Evolutionary conservation across 2,113 vertebrate genomes (phyloP).

Genomic region (Xenopus laevis): DNA sequence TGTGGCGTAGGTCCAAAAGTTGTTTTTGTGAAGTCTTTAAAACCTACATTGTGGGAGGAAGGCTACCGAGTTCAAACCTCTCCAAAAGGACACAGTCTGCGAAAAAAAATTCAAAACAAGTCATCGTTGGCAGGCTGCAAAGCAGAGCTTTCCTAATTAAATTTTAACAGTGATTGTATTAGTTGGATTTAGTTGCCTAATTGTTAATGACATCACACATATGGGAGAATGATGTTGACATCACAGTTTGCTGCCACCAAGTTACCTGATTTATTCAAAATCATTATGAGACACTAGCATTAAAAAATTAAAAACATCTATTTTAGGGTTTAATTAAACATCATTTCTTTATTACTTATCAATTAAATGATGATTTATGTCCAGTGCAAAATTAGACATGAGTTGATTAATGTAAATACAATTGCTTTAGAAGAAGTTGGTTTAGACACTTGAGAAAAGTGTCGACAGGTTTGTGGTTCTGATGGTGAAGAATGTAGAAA

Average conservation of each 20-base stretch:
- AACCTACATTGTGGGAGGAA: slow-evolving; percentile 29
- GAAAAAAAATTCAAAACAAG: slow-evolving; percentile 16
- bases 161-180: neutral
- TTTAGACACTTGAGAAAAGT: no score
- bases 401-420: no score
- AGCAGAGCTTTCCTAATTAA: neutral
- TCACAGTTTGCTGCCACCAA: neutral
- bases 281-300: no score
- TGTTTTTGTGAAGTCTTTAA: slow-evolving; percentile 40
- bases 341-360: no score
- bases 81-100: slow-evolving; percentile 34
- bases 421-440: no score
- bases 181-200: neutral
- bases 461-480: no score
- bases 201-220: neutral
- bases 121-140: slow-evolving; percentile 9
- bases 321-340: no score
- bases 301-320: no score
- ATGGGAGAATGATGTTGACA: neutral
- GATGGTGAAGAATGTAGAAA: no score
- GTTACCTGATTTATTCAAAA: no score
- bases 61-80: slow-evolving; percentile 34
- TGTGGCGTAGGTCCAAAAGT: slow-evolving; percentile 32
- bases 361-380: no score
- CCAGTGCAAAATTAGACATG: no score